Evolutionary conservation across 2,113 vertebrate species (phyloP).

Genomic region (Dicaeum eximium): DNA sequence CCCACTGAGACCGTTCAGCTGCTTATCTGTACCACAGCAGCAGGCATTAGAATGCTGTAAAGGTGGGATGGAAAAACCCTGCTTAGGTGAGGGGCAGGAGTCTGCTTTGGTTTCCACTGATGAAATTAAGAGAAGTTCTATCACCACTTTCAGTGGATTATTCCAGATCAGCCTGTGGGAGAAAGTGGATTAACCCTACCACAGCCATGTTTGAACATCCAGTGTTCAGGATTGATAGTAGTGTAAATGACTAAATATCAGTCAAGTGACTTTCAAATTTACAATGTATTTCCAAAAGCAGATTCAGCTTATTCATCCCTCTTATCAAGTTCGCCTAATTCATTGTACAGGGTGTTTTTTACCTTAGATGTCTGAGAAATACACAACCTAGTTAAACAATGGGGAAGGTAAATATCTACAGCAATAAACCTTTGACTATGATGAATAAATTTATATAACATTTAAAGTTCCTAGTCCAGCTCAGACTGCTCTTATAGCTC

Average conservation of each 20-base stretch:
- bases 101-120: not conserved
- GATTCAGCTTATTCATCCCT: not conserved
- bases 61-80: not conserved
- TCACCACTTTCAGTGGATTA: not conserved
- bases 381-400: slow-evolving; percentile 29
- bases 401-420: slow-evolving; percentile 17
- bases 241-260: not conserved
- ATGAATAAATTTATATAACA: slow-evolving; percentile 28
- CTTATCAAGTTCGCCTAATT: not conserved
- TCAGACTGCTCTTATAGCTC: slow-evolving; percentile 27
- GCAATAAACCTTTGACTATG: slow-evolving; percentile 44
- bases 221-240: not conserved
- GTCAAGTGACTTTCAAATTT: not conserved
- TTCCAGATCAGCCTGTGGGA: not conserved
- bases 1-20: slow-evolving; percentile 15
- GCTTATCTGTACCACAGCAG: not conserved
- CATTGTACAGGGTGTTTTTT: not conserved
- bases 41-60: not conserved
- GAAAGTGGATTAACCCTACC: not conserved
- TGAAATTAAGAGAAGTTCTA: not conserved
- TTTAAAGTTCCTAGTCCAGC: not conserved
- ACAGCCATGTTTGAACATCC: not conserved
- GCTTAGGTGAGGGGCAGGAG: not conserved
- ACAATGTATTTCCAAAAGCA: not conserved
- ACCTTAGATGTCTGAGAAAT: not conserved